Percentiles rank a stretch among this genome's conserved stretches.
phyloP scores from a whole-genome alignment of 2,113 vertebrate genomes.

The Toxotes chatareus region DNA sequence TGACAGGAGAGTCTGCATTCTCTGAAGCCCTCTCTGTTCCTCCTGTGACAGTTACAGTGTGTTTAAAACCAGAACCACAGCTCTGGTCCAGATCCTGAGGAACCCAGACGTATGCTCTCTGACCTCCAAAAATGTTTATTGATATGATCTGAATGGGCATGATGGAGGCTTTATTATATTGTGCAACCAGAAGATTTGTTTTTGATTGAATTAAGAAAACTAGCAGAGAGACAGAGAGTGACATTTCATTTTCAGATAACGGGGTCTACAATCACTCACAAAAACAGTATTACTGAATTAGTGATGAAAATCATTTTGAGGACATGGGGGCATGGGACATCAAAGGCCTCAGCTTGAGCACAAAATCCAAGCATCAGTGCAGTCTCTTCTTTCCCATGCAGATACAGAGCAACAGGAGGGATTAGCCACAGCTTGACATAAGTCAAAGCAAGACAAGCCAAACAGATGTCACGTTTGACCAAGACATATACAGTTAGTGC shows the following conservation, averaged over 20 bases:
- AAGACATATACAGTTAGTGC: conserved; percentile 37
- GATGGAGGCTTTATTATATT: conserved; percentile 22
- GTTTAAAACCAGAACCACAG: conserved; percentile 67
- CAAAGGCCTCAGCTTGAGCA: conserved; percentile 39
- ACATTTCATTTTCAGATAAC: background rate
- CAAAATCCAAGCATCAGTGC: conserved; percentile 26
- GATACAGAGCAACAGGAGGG: conserved; percentile 49
- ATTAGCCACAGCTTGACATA: conserved; percentile 55
- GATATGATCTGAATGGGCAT: conserved; percentile 38
- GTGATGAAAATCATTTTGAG: background rate
- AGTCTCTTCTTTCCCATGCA: conserved; percentile 41
- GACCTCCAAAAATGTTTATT: conserved; percentile 53
- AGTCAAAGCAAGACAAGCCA: conserved; percentile 58
- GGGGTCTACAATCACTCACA: background rate
- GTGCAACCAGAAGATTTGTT: background rate
- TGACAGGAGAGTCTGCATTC: conserved; percentile 61
- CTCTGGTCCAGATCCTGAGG: conserved; percentile 56
- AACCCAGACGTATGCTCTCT: conserved; percentile 44
- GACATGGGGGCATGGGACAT: conserved; percentile 1
- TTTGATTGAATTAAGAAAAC: background rate
- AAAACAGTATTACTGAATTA: background rate
- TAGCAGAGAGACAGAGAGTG: background rate
- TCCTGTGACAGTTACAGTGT: conserved; percentile 57
- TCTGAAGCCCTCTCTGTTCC: conserved; percentile 59
- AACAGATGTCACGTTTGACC: conserved; percentile 60